Evolutionary conservation across 2,797 vertebrate species (phyloP).

Genomic region (Chelonia mydas): DNA sequence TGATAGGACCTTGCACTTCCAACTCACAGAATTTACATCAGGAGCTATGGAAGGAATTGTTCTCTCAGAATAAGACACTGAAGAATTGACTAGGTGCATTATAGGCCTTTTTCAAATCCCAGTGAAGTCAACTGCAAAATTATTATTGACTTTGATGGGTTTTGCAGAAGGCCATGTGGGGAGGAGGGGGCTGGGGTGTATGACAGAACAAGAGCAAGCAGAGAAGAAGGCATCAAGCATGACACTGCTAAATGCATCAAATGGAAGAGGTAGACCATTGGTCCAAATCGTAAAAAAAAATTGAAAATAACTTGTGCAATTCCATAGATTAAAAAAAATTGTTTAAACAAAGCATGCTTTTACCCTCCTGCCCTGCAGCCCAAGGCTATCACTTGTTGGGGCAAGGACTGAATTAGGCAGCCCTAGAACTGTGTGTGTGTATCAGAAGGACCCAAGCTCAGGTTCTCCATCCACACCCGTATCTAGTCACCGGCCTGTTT

Average conservation of each 20-base stretch:
- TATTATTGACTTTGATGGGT: neutral
- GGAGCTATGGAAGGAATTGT: fast-evolving
- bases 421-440: too few species aligned
- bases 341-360: neutral
- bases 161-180: neutral
- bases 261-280: neutral
- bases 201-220: neutral
- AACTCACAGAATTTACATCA: neutral
- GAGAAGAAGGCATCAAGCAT: neutral
- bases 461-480: too few species aligned
- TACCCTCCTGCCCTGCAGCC: neutral
- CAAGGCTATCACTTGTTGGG: neutral
- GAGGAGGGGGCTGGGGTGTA: neutral
- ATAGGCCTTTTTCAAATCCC: neutral
- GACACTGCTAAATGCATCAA: neutral
- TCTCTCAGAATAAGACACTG: neutral
- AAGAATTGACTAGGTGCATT: neutral
- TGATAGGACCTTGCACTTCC: neutral
- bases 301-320: neutral
- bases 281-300: neutral
- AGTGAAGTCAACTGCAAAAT: neutral
- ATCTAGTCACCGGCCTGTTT: too few species aligned
- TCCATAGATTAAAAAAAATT: neutral
- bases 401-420: too few species aligned
- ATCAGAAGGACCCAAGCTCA: too few species aligned